A percentile compares a stretch with the other conserved stretches of the same genome.
These are phyloP conservation scores for Elmis aenea DNA, from an alignment of 2,888 invertebrate species.

Conservation along the genomic window DNA sequence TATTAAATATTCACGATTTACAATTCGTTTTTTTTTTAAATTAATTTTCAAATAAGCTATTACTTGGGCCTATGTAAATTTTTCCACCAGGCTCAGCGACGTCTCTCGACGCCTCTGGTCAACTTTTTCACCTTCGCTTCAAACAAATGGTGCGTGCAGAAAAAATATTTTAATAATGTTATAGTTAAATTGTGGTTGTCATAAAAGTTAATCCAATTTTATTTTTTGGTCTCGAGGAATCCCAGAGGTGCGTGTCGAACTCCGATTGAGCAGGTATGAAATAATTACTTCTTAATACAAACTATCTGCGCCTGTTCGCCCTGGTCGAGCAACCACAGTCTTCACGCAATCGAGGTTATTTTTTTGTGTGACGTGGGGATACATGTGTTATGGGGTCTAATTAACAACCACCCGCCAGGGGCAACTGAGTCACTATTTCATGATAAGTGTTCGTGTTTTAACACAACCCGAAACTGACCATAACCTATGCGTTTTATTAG, in stretches of 20 bases:
- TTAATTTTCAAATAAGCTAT: no score
- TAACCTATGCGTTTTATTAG: neutral
- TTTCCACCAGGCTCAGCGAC: no score
- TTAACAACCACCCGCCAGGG: conserved; percentile 30
- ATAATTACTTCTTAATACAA: conserved; percentile 28
- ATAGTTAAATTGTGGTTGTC: no score
- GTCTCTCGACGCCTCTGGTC: no score
- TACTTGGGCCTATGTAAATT: no score
- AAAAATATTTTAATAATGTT: no score
- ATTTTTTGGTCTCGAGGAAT: no score
- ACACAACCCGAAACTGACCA: conserved; percentile 16
- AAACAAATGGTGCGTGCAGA: no score
- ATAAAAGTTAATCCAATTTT: no score
- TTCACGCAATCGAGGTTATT: neutral
- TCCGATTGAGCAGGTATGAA: conserved; percentile 26
- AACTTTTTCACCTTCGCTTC: no score
- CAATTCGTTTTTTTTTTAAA: no score
- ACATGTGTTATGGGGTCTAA: conserved; percentile 32
- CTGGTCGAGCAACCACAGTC: conserved; percentile 12
- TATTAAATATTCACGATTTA: no score
- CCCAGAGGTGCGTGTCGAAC: conserved; percentile 28
- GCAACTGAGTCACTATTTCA: conserved; percentile 21
- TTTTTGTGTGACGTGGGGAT: conserved; percentile 22
- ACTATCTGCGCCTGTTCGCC: conserved; percentile 15
- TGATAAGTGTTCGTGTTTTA: conserved; percentile 23